Evolutionary conservation across 2,797 vertebrate species (phyloP).

Genomic region (Momotus momota): DNA sequence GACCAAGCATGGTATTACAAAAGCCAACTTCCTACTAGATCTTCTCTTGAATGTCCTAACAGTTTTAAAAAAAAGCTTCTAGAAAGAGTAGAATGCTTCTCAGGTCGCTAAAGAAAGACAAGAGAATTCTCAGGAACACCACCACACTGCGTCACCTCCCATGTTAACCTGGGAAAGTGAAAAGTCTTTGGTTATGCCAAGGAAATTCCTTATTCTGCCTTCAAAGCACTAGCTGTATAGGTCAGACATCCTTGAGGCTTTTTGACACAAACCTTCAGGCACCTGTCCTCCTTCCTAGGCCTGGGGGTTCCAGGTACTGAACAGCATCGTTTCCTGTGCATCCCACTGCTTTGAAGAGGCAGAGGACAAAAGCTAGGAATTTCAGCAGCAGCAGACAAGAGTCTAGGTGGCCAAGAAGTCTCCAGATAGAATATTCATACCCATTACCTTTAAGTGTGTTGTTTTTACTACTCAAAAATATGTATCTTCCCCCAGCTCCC

Average conservation of each 20-base stretch:
- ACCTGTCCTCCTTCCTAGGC: neutral
- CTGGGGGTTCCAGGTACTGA: neutral
- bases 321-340: neutral
- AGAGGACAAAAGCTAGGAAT: neutral
- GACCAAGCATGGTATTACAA: neutral
- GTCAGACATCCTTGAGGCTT: neutral
- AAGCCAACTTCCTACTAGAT: neutral
- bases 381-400: neutral
- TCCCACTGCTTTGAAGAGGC: neutral
- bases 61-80: neutral
- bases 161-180: fast-evolving
- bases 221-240: neutral
- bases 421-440: neutral
- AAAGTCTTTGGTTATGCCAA: neutral
- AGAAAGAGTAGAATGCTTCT: neutral
- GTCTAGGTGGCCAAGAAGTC: neutral
- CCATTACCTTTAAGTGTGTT: fast-evolving
- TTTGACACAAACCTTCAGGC: neutral
- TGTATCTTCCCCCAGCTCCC: neutral
- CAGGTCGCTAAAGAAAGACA: neutral
- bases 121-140: neutral
- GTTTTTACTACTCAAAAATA: neutral
- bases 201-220: neutral
- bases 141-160: neutral
- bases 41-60: neutral